phyloP scores from a whole-genome alignment of 1,140 invertebrate genomes.

The Listronotus bonariensis region DNA sequence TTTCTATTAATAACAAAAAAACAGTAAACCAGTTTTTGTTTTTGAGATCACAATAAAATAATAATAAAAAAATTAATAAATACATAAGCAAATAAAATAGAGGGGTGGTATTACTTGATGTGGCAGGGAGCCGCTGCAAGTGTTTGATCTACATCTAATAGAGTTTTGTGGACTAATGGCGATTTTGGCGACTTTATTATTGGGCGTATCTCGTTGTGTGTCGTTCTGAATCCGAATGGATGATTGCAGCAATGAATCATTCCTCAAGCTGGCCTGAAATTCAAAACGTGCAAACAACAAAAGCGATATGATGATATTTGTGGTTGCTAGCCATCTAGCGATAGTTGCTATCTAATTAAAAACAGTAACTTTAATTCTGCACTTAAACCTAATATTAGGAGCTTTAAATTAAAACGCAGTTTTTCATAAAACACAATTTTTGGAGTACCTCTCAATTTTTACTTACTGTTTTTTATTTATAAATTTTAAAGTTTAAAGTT shows the following conservation, averaged over 20 bases:
- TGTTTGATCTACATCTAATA: conserved; percentile 58
- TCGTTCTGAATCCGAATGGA: conserved; percentile 69
- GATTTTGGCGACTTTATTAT: conserved; percentile 64
- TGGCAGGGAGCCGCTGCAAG: conserved; percentile 46
- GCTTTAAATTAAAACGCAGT: no score
- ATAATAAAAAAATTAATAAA: no score
- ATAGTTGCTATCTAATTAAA: conserved; percentile 5
- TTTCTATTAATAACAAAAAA: no score
- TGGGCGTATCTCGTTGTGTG: conserved; percentile 66
- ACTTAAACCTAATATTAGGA: no score
- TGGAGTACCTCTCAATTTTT: no score
- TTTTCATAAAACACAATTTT: no score
- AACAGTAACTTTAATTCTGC: neutral
- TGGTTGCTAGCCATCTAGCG: conserved; percentile 13
- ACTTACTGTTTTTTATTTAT: no score
- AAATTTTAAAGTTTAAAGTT: no score
- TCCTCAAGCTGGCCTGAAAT: conserved; percentile 57
- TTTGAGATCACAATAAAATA: no score
- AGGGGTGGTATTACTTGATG: conserved; percentile 44
- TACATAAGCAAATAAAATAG: no score
- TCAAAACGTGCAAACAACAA: conserved; percentile 36
- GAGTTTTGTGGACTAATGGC: conserved; percentile 73
- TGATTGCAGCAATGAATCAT: conserved; percentile 62
- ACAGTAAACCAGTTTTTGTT: no score
- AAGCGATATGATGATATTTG: conserved; percentile 21